Evolutionary conservation across 2,888 invertebrate species (phyloP), one percentile per base, ranked within the genome.

Genomic region (Apomyelois bistriatella): DNA sequence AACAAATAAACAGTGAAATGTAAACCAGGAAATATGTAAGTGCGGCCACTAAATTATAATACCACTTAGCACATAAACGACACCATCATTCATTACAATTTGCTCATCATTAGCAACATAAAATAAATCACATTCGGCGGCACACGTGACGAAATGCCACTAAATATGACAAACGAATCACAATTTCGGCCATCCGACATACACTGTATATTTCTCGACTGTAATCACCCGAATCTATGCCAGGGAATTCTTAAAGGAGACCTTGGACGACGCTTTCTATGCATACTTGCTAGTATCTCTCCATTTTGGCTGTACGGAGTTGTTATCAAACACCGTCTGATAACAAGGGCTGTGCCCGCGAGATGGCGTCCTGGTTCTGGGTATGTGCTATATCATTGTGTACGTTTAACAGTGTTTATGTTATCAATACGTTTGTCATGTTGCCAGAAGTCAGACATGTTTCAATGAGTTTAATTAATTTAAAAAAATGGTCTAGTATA

Each of bases 331-430:
- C 15, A 8, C 10, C 62, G 63, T 71, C 67, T 67, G 60, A 64
- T 61, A 62, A 58, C 65, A 62, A 60, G 64, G 22, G 22, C 22
- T 5, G 22, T 22, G 22, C 22, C 61, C 63, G 62, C 61, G 62
- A 67, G 65, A 79, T 89, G 87, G 81, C 85, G 61, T 75, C 83
- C 60, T 83, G 82, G 81, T 80, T 87, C 67, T 75, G 82, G 85
- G 87, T 89, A 86, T 76, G 60, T 60, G 50, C 58, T 58, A 54
- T 56, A 30, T 54, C 49, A 53, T 46, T 56, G 46, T 48, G 42
- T 36, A 36, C 22, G 8, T 22, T 5, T 5, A 22, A 13, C 13
- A 22, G 13, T 13, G 13, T 22, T 5, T 2, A 22, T 22, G 22
- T 22, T 22, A 22, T 22, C 22, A 22, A 3, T 22, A 5, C 22